Conservation (phyloP, 2,888 invertebrate genomes). For the Drosophila atroscutellata region DNA sequence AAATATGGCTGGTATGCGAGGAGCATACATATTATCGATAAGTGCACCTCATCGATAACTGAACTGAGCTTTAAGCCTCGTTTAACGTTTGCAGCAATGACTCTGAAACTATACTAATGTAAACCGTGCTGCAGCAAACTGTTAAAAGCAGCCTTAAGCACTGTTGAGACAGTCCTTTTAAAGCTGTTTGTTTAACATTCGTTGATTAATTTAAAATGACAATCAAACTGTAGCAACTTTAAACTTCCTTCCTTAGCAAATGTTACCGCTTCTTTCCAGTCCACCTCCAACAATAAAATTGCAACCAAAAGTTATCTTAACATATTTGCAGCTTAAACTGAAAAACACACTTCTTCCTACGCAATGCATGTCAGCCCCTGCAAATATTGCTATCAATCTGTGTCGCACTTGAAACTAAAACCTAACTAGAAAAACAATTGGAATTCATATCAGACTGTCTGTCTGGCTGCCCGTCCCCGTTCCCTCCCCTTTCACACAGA, state of each 20-base stretch:
- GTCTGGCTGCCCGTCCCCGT: conserved; percentile 30
- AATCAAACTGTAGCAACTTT: neutral
- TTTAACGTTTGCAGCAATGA: neutral
- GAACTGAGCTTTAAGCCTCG: neutral
- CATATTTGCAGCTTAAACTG: neutral
- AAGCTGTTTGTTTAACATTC: neutral
- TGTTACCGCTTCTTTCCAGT: neutral
- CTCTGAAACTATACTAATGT: neutral
- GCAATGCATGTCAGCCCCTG: conserved; percentile 5
- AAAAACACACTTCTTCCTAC: neutral
- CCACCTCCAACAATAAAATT: neutral
- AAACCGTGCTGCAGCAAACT: neutral
- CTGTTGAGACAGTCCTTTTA: neutral
- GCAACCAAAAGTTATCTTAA: neutral
- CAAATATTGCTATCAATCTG: conserved; percentile 20
- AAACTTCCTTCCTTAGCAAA: neutral
- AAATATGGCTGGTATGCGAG: conserved; percentile 10
- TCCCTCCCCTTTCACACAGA: conserved; percentile 4
- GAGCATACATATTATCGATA: conserved; percentile 6
- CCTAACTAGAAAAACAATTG: conserved; percentile 48
- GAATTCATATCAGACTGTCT: conserved; percentile 65
- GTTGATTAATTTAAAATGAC: neutral
- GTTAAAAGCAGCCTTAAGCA: neutral
- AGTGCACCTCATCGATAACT: neutral
- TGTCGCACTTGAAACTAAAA: conserved; percentile 42